phyloP scores from a whole-genome alignment of 2,888 invertebrate genomes.

The Idaea straminata region DNA sequence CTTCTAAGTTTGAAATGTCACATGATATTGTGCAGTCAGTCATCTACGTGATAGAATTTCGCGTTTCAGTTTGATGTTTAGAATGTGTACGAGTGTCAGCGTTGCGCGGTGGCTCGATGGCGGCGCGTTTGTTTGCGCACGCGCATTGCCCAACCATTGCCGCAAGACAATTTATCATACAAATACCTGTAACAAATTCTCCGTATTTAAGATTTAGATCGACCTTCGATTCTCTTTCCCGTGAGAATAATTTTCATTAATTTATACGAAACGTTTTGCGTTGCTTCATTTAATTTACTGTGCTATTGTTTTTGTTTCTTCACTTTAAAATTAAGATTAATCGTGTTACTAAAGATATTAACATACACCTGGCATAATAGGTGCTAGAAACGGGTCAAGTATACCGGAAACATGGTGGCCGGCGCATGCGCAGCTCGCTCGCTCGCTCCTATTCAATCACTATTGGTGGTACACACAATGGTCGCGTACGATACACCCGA shows the following conservation, averaged over 20 bases:
- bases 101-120: slow-evolving; percentile 19
- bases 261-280: slow-evolving; percentile 20
- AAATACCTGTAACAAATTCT: slow-evolving; percentile 37
- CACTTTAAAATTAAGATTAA: slow-evolving; percentile 25
- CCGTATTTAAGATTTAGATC: slow-evolving; percentile 25
- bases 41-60: slow-evolving; percentile 57
- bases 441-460: slow-evolving; percentile 56
- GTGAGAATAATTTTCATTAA: slow-evolving; percentile 44
- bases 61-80: slow-evolving; percentile 45
- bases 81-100: slow-evolving; percentile 31
- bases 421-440: slow-evolving; percentile 53
- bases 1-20: neutral
- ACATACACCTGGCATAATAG: slow-evolving; percentile 35
- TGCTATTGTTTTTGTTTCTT: slow-evolving; percentile 35
- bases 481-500: slow-evolving; percentile 35
- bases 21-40: neutral
- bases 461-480: slow-evolving; percentile 49
- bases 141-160: slow-evolving; percentile 42
- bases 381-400: slow-evolving; percentile 66
- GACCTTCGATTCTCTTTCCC: slow-evolving; percentile 46
- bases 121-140: slow-evolving; percentile 44
- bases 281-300: slow-evolving; percentile 23
- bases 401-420: slow-evolving; percentile 64
- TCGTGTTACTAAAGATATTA: slow-evolving; percentile 33
- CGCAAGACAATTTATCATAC: slow-evolving; percentile 55